Evolutionary conservation across 2,888 invertebrate genomes (phyloP), one percentile per base, ranked within the genome.

Genomic region (Aethes cnicana): DNA sequence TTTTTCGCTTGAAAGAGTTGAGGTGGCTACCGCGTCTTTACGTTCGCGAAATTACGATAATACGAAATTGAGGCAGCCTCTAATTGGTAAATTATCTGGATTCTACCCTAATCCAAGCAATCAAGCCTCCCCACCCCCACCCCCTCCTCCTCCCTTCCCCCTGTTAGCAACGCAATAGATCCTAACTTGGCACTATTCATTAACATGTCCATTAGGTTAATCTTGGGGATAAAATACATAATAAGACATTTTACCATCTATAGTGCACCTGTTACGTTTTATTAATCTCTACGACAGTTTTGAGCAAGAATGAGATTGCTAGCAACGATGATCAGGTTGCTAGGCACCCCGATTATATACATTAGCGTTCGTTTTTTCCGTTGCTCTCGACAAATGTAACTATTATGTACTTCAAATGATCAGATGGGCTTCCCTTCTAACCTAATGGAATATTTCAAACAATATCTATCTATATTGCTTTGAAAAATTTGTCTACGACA

Each of bases 121-220:
- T 37, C 23, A 37, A 8, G 30, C 3, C 5, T 4, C 32, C 32
- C 7, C 20, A 14, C 6, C 25, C 9, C 16, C 9, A 25, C 5
- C 3, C 32, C 32, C 7, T 12, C n/a, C 6, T 16, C 9, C 16
- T n/a, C 16, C n/a, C n/a, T n/a, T n/a, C n/a, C n/a, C n/a, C n/a
- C n/a, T n/a, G n/a, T n/a, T n/a, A n/a, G 17, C 35, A 21, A 18
- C 30, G 21, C 47, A 28, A 42, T 56, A 43, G 55, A 49, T 58
- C 63, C 61, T 66, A 56, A 63, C 70, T 80, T 80, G 79, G 77
- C 78, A 79, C 77, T 69, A 64, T 63, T 46, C 16, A 41, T 47
- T 42, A 26, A 43, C 18, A 21, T 35, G 7, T 37, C 32, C 37
- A 48, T 43, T 35, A 39, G 32, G 25, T 42, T 18, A 16, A 35